These are phyloP conservation scores for Drosophila pandora DNA, from an alignment of 1,140 invertebrate genomes.

Conservation along the genomic window DNA sequence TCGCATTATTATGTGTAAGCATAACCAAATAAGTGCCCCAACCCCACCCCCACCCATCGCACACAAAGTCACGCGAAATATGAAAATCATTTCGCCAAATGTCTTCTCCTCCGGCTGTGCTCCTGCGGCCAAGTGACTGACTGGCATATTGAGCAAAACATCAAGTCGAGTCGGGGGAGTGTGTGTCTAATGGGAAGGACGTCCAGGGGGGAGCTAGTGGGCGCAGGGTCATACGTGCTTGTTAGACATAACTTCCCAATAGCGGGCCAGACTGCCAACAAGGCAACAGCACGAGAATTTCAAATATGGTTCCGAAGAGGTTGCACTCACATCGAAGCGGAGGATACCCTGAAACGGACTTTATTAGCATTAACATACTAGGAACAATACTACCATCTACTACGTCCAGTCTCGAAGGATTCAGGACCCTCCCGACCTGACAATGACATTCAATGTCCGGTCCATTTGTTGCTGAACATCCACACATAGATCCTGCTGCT, in stretches of 20 bases:
- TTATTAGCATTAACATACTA: background rate
- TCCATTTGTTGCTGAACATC: too few species aligned
- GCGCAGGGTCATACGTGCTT: constrained; percentile 63
- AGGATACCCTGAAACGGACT: constrained; percentile 11
- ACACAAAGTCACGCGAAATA: constrained; percentile 48
- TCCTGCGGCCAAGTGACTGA: constrained; percentile 66
- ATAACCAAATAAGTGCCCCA: constrained; percentile 30
- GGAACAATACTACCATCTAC: too few species aligned
- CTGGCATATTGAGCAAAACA: constrained; percentile 73
- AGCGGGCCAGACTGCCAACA: constrained; percentile 14
- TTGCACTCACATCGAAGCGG: background rate
- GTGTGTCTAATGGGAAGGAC: constrained; percentile 5
- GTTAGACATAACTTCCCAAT: constrained; percentile 74
- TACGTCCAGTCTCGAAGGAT: too few species aligned
- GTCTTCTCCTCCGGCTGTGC: constrained; percentile 1
- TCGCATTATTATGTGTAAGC: constrained; percentile 50
- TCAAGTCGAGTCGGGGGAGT: constrained; percentile 19
- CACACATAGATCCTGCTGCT: constrained; percentile 54
- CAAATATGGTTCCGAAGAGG: constrained; percentile 50
- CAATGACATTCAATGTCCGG: too few species aligned
- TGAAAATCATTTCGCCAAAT: constrained; percentile 75
- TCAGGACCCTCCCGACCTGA: too few species aligned
- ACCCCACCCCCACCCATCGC: background rate
- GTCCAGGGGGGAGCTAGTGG: background rate
- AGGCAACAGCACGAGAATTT: constrained; percentile 65